These are phyloP conservation scores for Tetragonula clypearis DNA, from an alignment of 1,140 invertebrate genomes.

Conservation along the genomic window DNA sequence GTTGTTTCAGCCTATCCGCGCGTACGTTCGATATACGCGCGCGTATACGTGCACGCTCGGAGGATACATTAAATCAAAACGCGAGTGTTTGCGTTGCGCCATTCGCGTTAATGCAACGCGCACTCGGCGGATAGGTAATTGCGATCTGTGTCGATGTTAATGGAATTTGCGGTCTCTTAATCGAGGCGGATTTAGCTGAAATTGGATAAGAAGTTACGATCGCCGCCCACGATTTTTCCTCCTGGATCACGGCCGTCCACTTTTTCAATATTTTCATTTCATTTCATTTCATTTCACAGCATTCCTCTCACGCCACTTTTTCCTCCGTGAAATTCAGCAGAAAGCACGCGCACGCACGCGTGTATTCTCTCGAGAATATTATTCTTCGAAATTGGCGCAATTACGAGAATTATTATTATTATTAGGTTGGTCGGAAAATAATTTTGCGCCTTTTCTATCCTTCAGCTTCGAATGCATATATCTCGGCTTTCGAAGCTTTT, in stretches of 20 bases:
- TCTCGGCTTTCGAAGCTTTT: too few species aligned
- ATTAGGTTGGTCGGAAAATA: too few species aligned
- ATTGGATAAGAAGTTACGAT: not conserved
- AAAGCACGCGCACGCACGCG: too few species aligned
- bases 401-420: too few species aligned
- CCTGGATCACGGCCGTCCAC: not conserved
- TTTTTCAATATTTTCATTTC: not conserved
- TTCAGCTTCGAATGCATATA: too few species aligned
- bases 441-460: too few species aligned
- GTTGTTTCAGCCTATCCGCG: not conserved
- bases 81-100: not conserved
- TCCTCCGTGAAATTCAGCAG: not conserved
- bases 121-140: not conserved
- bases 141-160: not conserved
- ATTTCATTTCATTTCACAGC: not conserved
- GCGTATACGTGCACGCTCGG: not conserved
- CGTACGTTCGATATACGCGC: too few species aligned
- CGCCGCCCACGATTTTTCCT: not conserved
- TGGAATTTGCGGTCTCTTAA: not conserved
- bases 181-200: not conserved
- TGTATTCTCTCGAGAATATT: too few species aligned
- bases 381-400: too few species aligned
- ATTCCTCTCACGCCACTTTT: not conserved
- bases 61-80: slow-evolving; percentile 4
- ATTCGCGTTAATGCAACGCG: slow-evolving; percentile 8